Conservation (phyloP, 2,888 invertebrate species). For the Caradrina clavipalpis region DNA sequence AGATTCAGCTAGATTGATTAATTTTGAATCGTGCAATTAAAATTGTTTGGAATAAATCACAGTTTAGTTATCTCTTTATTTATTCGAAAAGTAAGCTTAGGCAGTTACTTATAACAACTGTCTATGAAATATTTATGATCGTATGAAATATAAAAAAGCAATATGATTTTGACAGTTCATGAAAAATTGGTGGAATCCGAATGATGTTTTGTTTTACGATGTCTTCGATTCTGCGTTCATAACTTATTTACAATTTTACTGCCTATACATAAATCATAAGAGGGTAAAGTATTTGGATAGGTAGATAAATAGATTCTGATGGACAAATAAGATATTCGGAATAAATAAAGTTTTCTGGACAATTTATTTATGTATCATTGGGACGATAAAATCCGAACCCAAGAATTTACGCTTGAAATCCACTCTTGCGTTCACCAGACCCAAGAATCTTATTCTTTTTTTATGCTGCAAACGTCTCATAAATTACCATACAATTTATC, state of each 20-base stretch:
- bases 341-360: no score
- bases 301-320: no score
- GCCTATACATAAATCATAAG: neutral
- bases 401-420: neutral
- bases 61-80: neutral
- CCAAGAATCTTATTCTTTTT: neutral
- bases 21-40: slow-evolving; percentile 21
- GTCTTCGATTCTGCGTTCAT: slow-evolving; percentile 2
- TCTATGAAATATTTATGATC: slow-evolving; percentile 31
- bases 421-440: neutral
- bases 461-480: neutral
- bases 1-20: slow-evolving; percentile 25
- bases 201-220: slow-evolving; percentile 31
- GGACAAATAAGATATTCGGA: no score
- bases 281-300: no score
- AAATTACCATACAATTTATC: slow-evolving; percentile 4
- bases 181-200: slow-evolving; percentile 33
- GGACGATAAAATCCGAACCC: neutral
- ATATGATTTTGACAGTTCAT: slow-evolving; percentile 32
- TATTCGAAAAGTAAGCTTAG: slow-evolving; percentile 16
- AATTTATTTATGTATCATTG: no score
- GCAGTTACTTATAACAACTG: slow-evolving; percentile 17
- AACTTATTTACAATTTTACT: slow-evolving; percentile 19
- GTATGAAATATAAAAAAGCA: slow-evolving; percentile 32
- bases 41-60: slow-evolving; percentile 19